Conservation (phyloP, 2,797 vertebrate genomes). For the Anguilla anguilla region DNA sequence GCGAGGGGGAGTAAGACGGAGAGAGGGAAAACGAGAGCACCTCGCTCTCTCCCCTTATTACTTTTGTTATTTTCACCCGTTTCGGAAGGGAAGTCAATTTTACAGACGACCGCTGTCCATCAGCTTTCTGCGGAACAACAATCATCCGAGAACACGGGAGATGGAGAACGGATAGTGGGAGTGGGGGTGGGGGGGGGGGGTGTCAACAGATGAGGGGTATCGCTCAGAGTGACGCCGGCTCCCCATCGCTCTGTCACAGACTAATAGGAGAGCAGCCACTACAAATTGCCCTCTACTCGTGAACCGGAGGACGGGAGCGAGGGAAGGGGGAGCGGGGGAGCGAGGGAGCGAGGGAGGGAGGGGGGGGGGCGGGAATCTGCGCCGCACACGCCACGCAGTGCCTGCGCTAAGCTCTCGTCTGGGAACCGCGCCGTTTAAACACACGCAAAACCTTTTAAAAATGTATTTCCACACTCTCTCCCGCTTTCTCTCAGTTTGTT, state of each 20-base stretch:
- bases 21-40: not conserved
- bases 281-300: conserved; percentile 73
- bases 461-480: not conserved
- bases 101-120: conserved; percentile 78
- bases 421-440: not conserved
- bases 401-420: not conserved
- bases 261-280: conserved; percentile 69
- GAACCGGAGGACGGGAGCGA: conserved; percentile 55
- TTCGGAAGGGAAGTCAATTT: conserved; percentile 70
- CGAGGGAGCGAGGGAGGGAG: too few species aligned
- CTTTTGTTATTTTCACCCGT: conserved; percentile 52
- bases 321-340: conserved; percentile 35
- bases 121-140: conserved; percentile 63
- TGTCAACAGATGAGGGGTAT: conserved; percentile 65
- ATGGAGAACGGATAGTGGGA: conserved; percentile 30
- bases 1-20: not conserved
- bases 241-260: conserved; percentile 65
- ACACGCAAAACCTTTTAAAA: not conserved
- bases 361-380: conserved; percentile 32
- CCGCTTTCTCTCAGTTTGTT: not conserved
- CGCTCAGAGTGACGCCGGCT: conserved; percentile 65
- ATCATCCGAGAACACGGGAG: conserved; percentile 56
- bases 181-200: conserved; percentile 42
- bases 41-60: not conserved
- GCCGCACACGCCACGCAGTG: conserved; percentile 40